Evolutionary conservation across 1,140 invertebrate species (phyloP), one percentile per base, ranked within the genome.

Genomic region (Heliconius eleuchia): DNA sequence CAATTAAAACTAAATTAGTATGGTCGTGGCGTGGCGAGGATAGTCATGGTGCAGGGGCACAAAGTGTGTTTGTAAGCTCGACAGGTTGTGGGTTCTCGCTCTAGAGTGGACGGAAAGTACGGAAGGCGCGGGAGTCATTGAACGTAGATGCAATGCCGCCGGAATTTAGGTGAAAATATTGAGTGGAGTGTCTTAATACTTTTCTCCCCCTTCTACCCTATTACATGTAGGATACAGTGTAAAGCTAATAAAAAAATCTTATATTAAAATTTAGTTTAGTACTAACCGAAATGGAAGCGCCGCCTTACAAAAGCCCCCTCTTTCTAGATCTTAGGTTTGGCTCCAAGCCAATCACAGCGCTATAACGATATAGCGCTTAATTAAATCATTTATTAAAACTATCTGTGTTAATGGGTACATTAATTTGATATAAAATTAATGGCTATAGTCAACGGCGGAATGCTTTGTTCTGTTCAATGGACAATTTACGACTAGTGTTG

Each of bases 381-480:
- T 60, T 30, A 55, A 34, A 57, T 57, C 73, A 74, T 74, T 39
- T 39, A 74, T 74, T 74, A 74, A 60, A 74, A 74, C 73, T 74
- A 74, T 74, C 50, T 37, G 50, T n/a, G 52, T 60, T 74, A 74
- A 74, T 74, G 34, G 52, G 73, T 19, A 55, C 52, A 74, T 74
- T 74, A 52, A 37, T 74, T 74, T 60, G 8, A 74, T n/a, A 37
- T 74, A 57, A 74, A 34, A 37, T 39, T 13, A 73, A 73, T 73
- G 46, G 19, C 18, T 66, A 66, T 30, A 66, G 27, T 66, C 11
- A 66, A 66, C 27, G 27, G 60, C 23, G 13, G n/a, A 16, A 66
- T 16, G 60, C 23, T 66, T 66, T 66, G 27, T 66, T 66, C 27
- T 30, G 27, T 66, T 30, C 23, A 30, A 27, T 30, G 27, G 60